Evolutionary conservation across 1,140 invertebrate genomes (phyloP).

Genomic region (Psilanteris sp.): DNA sequence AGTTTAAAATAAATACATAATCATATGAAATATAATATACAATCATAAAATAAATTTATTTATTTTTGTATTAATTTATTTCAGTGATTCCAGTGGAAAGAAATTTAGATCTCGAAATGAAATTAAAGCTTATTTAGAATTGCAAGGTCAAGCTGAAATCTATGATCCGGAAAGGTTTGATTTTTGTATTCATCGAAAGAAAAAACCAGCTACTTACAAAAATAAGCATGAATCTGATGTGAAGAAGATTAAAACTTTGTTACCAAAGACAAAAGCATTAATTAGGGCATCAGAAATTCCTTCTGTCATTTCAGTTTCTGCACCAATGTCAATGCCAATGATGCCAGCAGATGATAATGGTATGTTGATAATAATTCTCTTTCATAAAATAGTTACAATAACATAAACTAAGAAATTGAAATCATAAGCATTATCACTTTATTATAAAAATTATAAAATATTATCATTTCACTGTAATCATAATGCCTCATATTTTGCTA

Average conservation of each 20-base stretch:
- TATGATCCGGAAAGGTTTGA: slow-evolving; percentile 78
- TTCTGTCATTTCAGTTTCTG: slow-evolving; percentile 9
- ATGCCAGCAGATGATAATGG: slow-evolving; percentile 67
- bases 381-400: no score
- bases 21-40: no score
- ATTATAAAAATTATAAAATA: no score
- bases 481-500: no score
- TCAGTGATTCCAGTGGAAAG: slow-evolving; percentile 74
- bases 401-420: no score
- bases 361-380: no score
- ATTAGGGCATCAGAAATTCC: slow-evolving; percentile 30
- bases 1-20: no score
- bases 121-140: slow-evolving; percentile 75
- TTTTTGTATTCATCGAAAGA: slow-evolving; percentile 77
- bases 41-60: no score
- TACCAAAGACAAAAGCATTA: slow-evolving; percentile 71
- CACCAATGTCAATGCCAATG: slow-evolving; percentile 54
- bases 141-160: slow-evolving; percentile 68
- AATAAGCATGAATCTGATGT: slow-evolving; percentile 65
- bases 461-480: no score
- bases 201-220: slow-evolving; percentile 47
- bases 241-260: slow-evolving; percentile 76
- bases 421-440: no score
- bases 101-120: slow-evolving; percentile 79
- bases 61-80: no score